Evolutionary conservation across 2,113 vertebrate genomes (phyloP), one percentile per base, ranked within the genome.

Genomic region (Chaetops frenatus): DNA sequence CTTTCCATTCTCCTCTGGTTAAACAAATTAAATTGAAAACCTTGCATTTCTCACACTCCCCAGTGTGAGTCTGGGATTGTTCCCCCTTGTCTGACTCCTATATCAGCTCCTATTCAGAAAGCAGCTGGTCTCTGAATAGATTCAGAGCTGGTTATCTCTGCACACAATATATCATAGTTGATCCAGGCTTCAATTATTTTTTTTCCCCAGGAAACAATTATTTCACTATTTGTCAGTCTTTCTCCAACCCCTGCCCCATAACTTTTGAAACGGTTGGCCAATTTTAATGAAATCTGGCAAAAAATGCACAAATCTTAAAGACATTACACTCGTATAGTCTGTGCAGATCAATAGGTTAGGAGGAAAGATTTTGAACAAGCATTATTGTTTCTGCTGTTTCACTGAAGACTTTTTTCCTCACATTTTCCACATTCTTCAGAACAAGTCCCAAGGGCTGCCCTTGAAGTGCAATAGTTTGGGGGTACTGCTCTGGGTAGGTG

Each of bases 91-190:
- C 81, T 93, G 78, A 91, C 84, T 96, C 54, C 53, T 85, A 24
- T 62, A 90, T 91, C 90, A 96, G 78, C 29, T 79, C 73, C 92
- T 79, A 82, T 91, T 94, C 92, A 91, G 84, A 94, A 89, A 71
- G 90, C 94, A 94, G 65, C 69, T 89, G 44, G 65, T 81, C 69
- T 92, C 84, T 56, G 70, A 95, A 95, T 93, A 76, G 45, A 89
- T 90, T 94, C 87, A 71, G 81, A 90, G 45, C 90, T 81, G 90
- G 78, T 93, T 96, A 81, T 94, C 81, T 93, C 84, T 84, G 85
- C 57, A 76, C 61, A 84, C 70, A 82, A 91, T 78, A 64, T 84
- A 91, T 81, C 70, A 81, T 53, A 67, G 77, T 33, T 0, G 13
- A 95, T 89, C 10, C 65, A 81, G 36, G 48, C 53, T 93, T 86